A percentile compares a stretch with the other conserved stretches of the same genome.
These are phyloP conservation scores for Drosophila trichaetosa DNA, from an alignment of 2,888 invertebrate species.

Conservation along the genomic window DNA sequence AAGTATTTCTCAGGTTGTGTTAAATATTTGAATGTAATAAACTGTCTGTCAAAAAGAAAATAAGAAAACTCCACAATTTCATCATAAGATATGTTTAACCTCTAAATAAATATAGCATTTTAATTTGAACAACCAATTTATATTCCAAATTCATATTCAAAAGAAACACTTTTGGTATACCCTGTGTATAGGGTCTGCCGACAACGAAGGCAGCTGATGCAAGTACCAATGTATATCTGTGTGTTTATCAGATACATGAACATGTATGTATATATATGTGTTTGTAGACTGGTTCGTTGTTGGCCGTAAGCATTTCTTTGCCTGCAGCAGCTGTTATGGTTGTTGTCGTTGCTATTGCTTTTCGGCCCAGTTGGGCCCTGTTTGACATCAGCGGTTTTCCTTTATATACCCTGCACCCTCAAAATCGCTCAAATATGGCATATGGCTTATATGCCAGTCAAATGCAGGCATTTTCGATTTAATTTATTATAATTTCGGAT, in stretches of 20 bases:
- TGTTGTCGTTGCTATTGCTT: constrained; percentile 18
- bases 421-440: neutral
- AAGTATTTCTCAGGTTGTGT: constrained; percentile 1
- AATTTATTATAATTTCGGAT: neutral
- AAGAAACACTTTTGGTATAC: neutral
- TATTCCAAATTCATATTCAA: neutral
- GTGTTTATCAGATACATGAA: neutral
- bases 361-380: constrained; percentile 39
- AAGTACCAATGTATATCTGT: neutral
- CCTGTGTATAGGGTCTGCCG: neutral
- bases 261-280: neutral
- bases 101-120: neutral
- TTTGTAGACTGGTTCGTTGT: neutral
- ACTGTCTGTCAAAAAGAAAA: too few relatives aligned
- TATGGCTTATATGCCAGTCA: neutral
- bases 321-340: constrained; percentile 8
- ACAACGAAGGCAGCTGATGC: neutral
- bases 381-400: constrained; percentile 47
- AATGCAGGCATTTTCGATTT: neutral
- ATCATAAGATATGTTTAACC: neutral
- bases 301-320: constrained; percentile 20
- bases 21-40: neutral
- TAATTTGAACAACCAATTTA: neutral
- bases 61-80: neutral
- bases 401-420: constrained; percentile 12